phyloP scores from a whole-genome alignment of 2,888 invertebrate species.

The Campoplex capitator region DNA sequence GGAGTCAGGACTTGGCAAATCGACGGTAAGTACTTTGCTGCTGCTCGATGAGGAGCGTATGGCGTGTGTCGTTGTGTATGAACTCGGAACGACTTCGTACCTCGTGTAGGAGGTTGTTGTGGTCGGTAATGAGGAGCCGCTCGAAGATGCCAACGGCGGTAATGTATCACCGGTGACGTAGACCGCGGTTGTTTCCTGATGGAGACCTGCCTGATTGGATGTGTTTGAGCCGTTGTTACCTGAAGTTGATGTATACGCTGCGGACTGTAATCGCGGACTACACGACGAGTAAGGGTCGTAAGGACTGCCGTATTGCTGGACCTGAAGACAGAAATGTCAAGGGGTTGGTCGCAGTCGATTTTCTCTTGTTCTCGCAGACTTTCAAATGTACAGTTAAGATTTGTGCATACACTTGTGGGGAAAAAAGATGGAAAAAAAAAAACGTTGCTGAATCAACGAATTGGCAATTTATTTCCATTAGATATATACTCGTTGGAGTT shows the following conservation, averaged over 20 bases:
- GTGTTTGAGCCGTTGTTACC: conserved; percentile 75
- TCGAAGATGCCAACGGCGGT: conserved; percentile 85
- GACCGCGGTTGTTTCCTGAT: conserved; percentile 84
- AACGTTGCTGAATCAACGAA: not conserved
- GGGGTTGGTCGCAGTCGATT: not conserved
- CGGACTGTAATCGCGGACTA: conserved; percentile 82
- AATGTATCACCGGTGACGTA: conserved; percentile 87
- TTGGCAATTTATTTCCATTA: not conserved
- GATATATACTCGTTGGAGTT: not conserved
- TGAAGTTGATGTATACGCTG: conserved; percentile 80
- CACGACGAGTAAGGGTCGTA: conserved; percentile 83
- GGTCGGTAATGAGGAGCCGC: conserved; percentile 88
- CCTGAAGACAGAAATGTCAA: conserved; percentile 70
- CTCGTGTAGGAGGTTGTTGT: conserved; percentile 83
- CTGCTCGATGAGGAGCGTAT: conserved; percentile 83
- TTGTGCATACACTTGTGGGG: no score
- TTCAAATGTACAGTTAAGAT: no score
- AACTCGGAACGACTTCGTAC: conserved; percentile 83
- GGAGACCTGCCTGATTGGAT: conserved; percentile 77
- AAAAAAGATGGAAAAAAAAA: not conserved
- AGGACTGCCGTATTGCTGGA: conserved; percentile 82
- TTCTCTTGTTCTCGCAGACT: no score
- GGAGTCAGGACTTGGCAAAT: conserved; percentile 97
- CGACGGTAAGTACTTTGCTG: conserved; percentile 92
- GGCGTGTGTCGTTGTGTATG: conserved; percentile 82